phyloP scores from a whole-genome alignment of 1,140 invertebrate species.

The Pissodes strobi region DNA sequence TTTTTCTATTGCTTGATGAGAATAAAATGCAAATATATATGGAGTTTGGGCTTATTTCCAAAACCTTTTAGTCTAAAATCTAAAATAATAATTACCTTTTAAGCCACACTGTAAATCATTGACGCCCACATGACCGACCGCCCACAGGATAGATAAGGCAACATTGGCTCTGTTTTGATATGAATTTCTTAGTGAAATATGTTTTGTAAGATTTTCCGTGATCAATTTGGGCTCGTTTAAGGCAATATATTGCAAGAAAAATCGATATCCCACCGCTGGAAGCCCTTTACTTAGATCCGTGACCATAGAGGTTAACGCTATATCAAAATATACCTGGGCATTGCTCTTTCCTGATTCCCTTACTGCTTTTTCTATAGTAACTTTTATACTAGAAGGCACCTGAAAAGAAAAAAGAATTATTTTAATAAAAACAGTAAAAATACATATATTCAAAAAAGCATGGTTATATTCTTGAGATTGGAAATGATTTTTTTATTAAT shows the following conservation, averaged over 20 bases:
- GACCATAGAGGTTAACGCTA: conserved; percentile 65
- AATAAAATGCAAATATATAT: no score
- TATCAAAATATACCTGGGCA: conserved; percentile 67
- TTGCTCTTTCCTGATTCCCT: conserved; percentile 62
- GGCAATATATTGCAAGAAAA: conserved; percentile 71
- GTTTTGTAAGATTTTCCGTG: conserved; percentile 64
- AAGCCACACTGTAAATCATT: conserved; percentile 71
- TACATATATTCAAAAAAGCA: not conserved
- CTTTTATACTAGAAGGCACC: conserved; percentile 60
- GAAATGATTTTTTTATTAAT: no score
- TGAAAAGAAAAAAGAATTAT: conserved; percentile 52
- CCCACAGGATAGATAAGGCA: conserved; percentile 78
- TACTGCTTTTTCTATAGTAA: conserved; percentile 61
- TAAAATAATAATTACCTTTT: conserved; percentile 64
- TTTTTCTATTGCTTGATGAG: no score
- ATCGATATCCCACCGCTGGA: conserved; percentile 69
- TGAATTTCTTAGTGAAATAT: conserved; percentile 68
- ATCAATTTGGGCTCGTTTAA: conserved; percentile 67
- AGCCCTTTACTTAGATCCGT: conserved; percentile 68
- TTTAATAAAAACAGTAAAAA: conserved; percentile 30
- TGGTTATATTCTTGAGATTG: no score
- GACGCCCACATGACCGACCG: conserved; percentile 73
- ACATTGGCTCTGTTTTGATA: conserved; percentile 80
- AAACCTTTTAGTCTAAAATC: not conserved
- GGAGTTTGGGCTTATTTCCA: no score